phyloP scores from a whole-genome alignment of 2,888 invertebrate species.

The Phlogophora meticulosa region DNA sequence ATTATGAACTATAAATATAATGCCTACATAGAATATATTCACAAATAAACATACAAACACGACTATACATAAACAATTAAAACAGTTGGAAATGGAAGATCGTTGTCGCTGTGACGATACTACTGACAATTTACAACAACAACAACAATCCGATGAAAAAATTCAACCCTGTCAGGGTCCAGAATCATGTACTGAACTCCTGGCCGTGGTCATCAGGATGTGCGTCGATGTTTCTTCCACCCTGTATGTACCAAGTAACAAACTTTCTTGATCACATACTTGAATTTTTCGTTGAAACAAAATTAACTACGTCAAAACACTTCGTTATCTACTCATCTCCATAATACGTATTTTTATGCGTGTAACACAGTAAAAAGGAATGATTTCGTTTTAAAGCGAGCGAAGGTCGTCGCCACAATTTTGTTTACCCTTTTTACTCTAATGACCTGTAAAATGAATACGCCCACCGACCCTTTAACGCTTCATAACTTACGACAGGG shows the following conservation, averaged over 20 bases:
- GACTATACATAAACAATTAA: too few species aligned
- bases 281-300: neutral
- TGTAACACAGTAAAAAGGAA: slow-evolving; percentile 62
- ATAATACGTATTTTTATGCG: slow-evolving; percentile 56
- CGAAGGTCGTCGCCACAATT: slow-evolving; percentile 73
- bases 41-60: too few species aligned
- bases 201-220: too few species aligned
- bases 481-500: slow-evolving; percentile 75
- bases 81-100: too few species aligned
- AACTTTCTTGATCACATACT: neutral
- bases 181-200: too few species aligned
- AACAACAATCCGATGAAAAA: too few species aligned
- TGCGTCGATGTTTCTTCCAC: too few species aligned
- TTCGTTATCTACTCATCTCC: slow-evolving; percentile 32
- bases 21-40: too few species aligned
- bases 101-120: too few species aligned
- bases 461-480: slow-evolving; percentile 77
- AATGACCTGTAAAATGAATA: slow-evolving; percentile 87
- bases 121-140: too few species aligned
- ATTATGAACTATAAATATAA: too few species aligned
- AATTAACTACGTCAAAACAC: neutral
- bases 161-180: too few species aligned
- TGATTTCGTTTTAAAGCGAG: slow-evolving; percentile 64
- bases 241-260: neutral
- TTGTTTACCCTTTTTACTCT: slow-evolving; percentile 83